Evolutionary conservation across 2,888 invertebrate genomes (phyloP), one percentile per base, ranked within the genome.

Genomic region (Drosophila mettleri): DNA sequence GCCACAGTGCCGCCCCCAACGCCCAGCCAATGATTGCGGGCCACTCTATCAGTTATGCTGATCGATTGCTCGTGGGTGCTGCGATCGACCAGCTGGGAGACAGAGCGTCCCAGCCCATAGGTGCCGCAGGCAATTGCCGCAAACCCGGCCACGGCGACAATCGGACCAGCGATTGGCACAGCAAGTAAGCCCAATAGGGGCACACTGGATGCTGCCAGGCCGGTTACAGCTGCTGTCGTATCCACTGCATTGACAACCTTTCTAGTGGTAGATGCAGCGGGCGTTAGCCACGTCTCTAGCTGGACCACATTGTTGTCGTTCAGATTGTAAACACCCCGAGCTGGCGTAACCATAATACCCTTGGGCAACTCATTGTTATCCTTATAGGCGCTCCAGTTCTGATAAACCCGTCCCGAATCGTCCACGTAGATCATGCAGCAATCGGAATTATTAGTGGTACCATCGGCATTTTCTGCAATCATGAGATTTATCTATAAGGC

Each of bases 311-410:
- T 57, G 18, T 78, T n/a, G 6, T 78, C 12, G 6, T 4, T 53
- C 0, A 85, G 64, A 34, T 74, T 78, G 57, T 92, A 93, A 43
- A 90, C 59, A 5, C 94, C 94, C 18, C 91, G 81, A 5, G 69
- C 60, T 0, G 94, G 94, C 0, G 93, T 89, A 46, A 93, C 86
- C 91, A 94, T 92, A 14, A 90, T 77, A 27, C 93, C 93, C 54
- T 90, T 74, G 0, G 92, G 92, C 29, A 93, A 86, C 57, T 92
- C 91, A 83, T 94, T 94, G 12, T 91, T 86, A 1, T 77, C 58
- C 31, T 93, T 71, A 80, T 92, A 94, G 10, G 91, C 83, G 0
- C 73, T 60, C 94, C 94, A 94, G 62, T 91, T 91, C 65, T 90
- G 72, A 78, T 94, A 94, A 1, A 93, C 93, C 5, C 93, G 91